Conservation (phyloP, 2,797 vertebrate species). For the Eidolon dupreanum region DNA sequence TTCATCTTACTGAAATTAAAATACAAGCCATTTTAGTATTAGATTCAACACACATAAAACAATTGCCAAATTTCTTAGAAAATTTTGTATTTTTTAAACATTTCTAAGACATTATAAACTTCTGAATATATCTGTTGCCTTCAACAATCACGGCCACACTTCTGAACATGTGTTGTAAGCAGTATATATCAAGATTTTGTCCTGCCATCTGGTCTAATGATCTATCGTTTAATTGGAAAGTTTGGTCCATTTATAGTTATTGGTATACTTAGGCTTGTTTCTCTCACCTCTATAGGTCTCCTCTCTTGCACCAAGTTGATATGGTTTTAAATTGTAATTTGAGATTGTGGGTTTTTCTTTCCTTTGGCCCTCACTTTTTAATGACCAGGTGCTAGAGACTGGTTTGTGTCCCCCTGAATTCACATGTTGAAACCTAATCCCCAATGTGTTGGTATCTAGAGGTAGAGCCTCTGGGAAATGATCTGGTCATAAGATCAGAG, state of each 20-base stretch:
- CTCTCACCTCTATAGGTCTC: background rate
- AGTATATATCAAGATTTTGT: background rate
- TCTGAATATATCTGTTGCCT: background rate
- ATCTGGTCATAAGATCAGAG: background rate
- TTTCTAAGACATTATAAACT: background rate
- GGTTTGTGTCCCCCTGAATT: background rate
- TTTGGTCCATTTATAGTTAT: background rate
- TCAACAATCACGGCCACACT: background rate
- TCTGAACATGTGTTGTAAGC: background rate
- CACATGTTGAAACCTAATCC: background rate
- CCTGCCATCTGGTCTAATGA: background rate
- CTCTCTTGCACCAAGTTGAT: background rate
- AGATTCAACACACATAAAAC: background rate
- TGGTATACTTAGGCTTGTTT: background rate
- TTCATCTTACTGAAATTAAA: background rate
- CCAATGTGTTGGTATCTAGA: background rate
- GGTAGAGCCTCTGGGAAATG: background rate
- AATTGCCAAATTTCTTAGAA: background rate
- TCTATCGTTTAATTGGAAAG: background rate
- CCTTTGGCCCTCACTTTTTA: background rate
- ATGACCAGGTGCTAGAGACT: background rate
- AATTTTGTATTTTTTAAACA: background rate
- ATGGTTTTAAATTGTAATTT: background rate
- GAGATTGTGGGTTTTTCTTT: background rate
- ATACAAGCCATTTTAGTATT: background rate